phyloP scores from a whole-genome alignment of 2,113 vertebrate species.

The Anthoscopus minutus region DNA sequence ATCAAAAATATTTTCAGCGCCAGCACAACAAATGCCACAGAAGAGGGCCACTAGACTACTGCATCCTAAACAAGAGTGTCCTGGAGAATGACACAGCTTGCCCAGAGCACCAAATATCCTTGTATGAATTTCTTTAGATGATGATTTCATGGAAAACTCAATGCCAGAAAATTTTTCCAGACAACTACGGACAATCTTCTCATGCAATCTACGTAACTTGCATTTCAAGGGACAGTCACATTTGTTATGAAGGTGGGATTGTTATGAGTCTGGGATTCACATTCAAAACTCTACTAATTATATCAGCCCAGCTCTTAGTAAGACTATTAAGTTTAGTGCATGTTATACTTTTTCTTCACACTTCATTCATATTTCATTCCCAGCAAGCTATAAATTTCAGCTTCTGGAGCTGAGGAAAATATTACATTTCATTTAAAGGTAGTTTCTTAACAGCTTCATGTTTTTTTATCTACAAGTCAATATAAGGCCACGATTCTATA shows the following conservation, averaged over 20 bases:
- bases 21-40: neutral
- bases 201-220: neutral
- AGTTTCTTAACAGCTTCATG: neutral
- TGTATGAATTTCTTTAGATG: neutral
- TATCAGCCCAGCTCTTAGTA: neutral
- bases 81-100: neutral
- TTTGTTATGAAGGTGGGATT: neutral
- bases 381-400: neutral
- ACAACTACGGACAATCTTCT: neutral
- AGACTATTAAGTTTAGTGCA: neutral
- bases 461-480: neutral
- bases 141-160: neutral
- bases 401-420: neutral
- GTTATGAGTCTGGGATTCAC: neutral
- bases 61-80: neutral
- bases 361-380: neutral
- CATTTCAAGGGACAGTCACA: neutral
- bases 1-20: neutral
- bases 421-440: neutral
- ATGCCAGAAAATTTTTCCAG: neutral
- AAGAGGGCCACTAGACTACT: neutral
- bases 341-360: neutral
- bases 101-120: no score
- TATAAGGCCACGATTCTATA: neutral
- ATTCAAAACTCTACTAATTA: neutral